Base-by-base conservation (phyloP, 1,140 invertebrate species). In the Zaprionus camerounensis region DNA sequence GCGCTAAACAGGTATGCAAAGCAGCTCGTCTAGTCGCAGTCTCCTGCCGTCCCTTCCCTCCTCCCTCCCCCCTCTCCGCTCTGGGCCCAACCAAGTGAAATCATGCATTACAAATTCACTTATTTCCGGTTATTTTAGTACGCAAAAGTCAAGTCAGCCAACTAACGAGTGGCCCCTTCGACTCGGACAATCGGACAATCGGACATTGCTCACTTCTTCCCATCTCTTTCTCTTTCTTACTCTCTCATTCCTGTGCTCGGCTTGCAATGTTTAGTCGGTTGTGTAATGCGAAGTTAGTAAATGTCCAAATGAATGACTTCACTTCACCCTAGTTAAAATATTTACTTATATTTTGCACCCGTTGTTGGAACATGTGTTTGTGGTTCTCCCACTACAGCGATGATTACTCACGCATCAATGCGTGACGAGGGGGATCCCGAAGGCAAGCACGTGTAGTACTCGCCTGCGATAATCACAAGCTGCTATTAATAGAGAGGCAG, bases 221-320 rank as follows among this genome's bases (percentile, higher is more conserved):
- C n/a, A 2, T 44, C 41, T 2, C 5, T n/a, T 13, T 44, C n/a
- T 44, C 6, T 17, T 1, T 44, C 41, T n/a, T 2, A 17, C 13
- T 15, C 13, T 4, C 41, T 20, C 41, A 17, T 3, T 46, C 7
- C 41, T 17, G 3, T 9, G 20, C 46, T 51, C 20, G 3, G 46
- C 46, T 80, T 68, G 68, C 77, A 62, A 66, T 88, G 84, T 56
- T 80, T 84, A 90, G 78, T 90, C 84, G 78, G 51, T 88, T 90
- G 84, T 88, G 76, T 90, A 84, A 88, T 88, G 85, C 75, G 76
- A 81, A 88, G 81, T 88, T 88, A 83, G 81, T 88, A 79, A 88
- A 88, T 88, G 85, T 88, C 71, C 84, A 90, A 88, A 81, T 84
- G 84, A 88, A 90, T 88, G 84, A 88, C 84, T 88, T 88, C 85